Base-by-base conservation (phyloP, 2,888 invertebrate species). In the Oegoconia quadripuncta region DNA sequence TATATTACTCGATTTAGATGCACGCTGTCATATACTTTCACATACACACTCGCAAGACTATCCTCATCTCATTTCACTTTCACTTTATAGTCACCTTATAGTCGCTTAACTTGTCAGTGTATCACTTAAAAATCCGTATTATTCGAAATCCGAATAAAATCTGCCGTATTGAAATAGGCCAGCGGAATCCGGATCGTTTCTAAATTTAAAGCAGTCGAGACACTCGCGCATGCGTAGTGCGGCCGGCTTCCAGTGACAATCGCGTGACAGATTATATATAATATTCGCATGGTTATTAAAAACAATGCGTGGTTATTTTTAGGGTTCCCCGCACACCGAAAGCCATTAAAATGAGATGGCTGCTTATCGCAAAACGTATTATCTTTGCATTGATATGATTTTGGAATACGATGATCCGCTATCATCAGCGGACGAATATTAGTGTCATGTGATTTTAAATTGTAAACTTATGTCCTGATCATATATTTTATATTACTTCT, bases 201-300 rank as follows among this genome's bases (percentile, higher is more conserved):
- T 86, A 86, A 77, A 77, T 83, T 83, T 86, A 86, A 81, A 79
- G 66, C 68, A 55, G 66, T 63, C 66, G 64, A 70, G 65, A 62
- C 55, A 68, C 63, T 59, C 56, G 64, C 86, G 84, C 86, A 80
- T 80, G 86, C 86, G 86, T 74, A n/a, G n/a, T n/a, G n/a, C 38
- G 81, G 84, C 73, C 39, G 46, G 62, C 2, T 64, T 61, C 57
- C 64, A 71, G 64, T 67, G 59, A 62, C 52, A 64, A 62, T 64
- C 50, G 66, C 59, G 66, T 68, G 62, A 36, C 41, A n/a, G 39
- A 37, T 49, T 48, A 47, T 53, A 25, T 33, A 33, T 30, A 16
- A 25, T 30, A 25, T 31, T 22, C 29, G 15, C 15, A 20, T 15
- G 23, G 29, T 36, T 29, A 30, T 16, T 18, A 14, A 27, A 18